Conservation (phyloP, 2,797 vertebrate genomes). For the Heliangelus exortis region DNA sequence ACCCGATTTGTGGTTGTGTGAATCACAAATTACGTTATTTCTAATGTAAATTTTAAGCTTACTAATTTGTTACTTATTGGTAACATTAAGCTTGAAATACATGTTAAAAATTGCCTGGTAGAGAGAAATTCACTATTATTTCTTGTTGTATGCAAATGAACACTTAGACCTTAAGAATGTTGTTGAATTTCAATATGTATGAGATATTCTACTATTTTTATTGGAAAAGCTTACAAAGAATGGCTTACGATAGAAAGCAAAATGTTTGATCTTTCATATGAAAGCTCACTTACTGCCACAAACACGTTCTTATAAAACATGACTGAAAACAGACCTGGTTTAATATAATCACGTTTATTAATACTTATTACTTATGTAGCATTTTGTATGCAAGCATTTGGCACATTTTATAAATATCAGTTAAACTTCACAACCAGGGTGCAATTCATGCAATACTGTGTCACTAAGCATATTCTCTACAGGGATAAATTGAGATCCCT, state of each 20-base stretch:
- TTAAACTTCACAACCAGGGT: slow-evolving; percentile 50
- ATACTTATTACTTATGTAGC: slow-evolving; percentile 61
- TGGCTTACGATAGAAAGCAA: slow-evolving; percentile 44
- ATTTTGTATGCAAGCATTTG: slow-evolving; percentile 59
- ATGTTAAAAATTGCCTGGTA: not conserved
- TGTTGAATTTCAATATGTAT: slow-evolving; percentile 55
- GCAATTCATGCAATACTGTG: slow-evolving; percentile 22
- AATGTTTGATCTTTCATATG: slow-evolving; percentile 66
- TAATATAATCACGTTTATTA: slow-evolving; percentile 63
- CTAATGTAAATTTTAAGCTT: not conserved
- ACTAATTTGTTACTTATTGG: slow-evolving; percentile 19
- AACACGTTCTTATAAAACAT: slow-evolving; percentile 38
- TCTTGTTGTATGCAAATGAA: slow-evolving; percentile 35
- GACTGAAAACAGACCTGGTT: slow-evolving; percentile 58
- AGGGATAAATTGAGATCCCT: slow-evolving; percentile 48
- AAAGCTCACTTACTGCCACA: slow-evolving; percentile 49
- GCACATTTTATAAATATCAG: slow-evolving; percentile 50
- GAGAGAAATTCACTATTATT: slow-evolving; percentile 14
- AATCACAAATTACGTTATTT: not conserved
- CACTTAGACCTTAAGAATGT: slow-evolving; percentile 20
- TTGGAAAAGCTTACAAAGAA: slow-evolving; percentile 58
- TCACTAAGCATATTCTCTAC: slow-evolving; percentile 62
- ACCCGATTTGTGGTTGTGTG: not conserved
- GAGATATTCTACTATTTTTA: slow-evolving; percentile 64
- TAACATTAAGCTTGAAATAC: slow-evolving; percentile 19